A percentile compares a stretch with the other conserved stretches of the same genome.
phyloP scores from a whole-genome alignment of 2,888 invertebrate species.

The Dicyrtoma fusca region DNA sequence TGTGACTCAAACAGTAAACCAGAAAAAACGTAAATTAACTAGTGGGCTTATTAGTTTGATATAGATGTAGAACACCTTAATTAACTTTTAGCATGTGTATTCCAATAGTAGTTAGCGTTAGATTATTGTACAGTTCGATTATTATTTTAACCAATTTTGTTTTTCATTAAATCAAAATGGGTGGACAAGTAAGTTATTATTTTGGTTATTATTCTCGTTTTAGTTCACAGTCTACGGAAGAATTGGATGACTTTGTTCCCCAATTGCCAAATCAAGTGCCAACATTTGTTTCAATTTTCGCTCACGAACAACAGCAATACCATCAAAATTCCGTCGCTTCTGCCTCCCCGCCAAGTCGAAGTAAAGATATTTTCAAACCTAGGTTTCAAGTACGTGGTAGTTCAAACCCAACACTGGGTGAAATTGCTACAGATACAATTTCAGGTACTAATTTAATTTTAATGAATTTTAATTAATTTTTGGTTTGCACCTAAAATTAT shows the following conservation, averaged over 20 bases:
- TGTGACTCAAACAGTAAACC: too few species aligned
- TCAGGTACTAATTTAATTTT: conserved; percentile 43
- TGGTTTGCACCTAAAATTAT: background rate
- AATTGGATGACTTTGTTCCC: conserved; percentile 50
- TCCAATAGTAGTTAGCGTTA: too few species aligned
- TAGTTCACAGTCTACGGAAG: conserved; percentile 48
- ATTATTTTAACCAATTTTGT: too few species aligned
- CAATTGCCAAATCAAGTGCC: conserved; percentile 52
- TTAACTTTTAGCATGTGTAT: too few species aligned
- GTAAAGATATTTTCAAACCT: conserved; percentile 54
- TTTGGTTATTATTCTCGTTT: background rate
- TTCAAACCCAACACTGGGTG: conserved; percentile 50
- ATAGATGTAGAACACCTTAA: too few species aligned
- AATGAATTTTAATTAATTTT: conserved; percentile 6
- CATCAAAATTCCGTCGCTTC: conserved; percentile 34
- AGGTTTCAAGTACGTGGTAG: conserved; percentile 52
- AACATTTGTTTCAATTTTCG: conserved; percentile 56
- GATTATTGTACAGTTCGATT: too few species aligned
- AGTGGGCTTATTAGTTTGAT: too few species aligned
- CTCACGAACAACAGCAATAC: conserved; percentile 43
- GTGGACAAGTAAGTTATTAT: too few species aligned
- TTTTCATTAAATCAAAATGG: too few species aligned
- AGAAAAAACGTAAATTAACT: too few species aligned
- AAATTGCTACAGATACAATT: conserved; percentile 56
- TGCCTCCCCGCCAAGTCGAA: conserved; percentile 51